Evolutionary conservation across 1,140 invertebrate species (phyloP), one percentile per base, ranked within the genome.

Genomic region (Branchinecta lindahli): DNA sequence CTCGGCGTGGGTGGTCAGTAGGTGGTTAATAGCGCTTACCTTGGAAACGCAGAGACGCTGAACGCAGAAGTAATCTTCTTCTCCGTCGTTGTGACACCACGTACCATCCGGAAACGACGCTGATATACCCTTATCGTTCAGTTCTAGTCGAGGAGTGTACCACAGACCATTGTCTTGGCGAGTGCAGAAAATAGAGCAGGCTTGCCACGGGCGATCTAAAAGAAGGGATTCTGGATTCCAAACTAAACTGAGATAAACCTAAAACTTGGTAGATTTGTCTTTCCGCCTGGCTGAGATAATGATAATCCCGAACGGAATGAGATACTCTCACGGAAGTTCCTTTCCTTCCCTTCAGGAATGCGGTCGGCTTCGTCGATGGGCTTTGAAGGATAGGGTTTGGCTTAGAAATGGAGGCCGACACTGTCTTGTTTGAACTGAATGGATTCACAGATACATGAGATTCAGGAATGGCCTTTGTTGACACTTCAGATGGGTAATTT

Each of bases 41-140:
- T 87, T 85, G 0, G 87, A 85, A 44, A 88, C 76, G 76, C 88
- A 90, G 69, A 87, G 84, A 76, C 88, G 86, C 67, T 88, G 84
- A 44, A 86, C 78, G 73, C 88, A 90, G 74, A 84, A 90, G 76
- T 86, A 89, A 75, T 88, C 80, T n/a, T 77, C 76, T 5, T 76
- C 74, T 7, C 80, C 81, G 70, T 88, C 85, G 72, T 80, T 80
- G 75, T 90, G 86, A 74, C 88, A 90, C 87, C 86, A 88, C 6
- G 88, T 90, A 1, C 88, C 88, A 78, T 90, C 88, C 0, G 88
- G 88, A 75, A 89, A 88, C 77, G 89, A 89, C 0, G 87, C 84
- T 73, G 87, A 84, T 8, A 87, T 77, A 7, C 86, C 86, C 0
- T 61, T n/a, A 75, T 86, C 85, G 75, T 88, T 87, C 46, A 89